Evolutionary conservation across 2,113 vertebrate species (phyloP).

Genomic region (Prunella himalayana): DNA sequence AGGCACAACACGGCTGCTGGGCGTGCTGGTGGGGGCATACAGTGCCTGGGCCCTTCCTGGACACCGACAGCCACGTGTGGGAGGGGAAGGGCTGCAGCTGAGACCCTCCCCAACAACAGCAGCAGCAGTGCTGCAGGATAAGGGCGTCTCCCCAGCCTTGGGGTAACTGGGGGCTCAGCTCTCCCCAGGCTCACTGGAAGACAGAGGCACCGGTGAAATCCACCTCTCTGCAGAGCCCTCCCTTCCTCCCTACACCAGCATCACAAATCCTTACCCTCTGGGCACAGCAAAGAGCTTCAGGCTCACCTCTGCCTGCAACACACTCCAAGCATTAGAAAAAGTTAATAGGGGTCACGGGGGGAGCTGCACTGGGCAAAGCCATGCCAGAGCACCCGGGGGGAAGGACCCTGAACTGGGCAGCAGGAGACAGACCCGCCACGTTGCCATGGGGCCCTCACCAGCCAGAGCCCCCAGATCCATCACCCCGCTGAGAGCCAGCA

Average conservation of each 20-base stretch:
- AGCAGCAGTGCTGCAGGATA: neutral
- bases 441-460: fast-evolving
- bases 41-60: neutral
- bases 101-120: neutral
- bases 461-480: neutral
- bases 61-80: fast-evolving
- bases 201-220: neutral
- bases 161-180: neutral
- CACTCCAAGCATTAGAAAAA: neutral
- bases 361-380: fast-evolving
- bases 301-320: neutral
- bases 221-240: neutral
- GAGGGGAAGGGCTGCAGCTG: neutral
- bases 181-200: neutral
- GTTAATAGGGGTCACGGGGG: fast-evolving
- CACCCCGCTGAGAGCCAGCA: neutral
- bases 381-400: fast-evolving
- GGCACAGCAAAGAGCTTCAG: neutral
- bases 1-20: fast-evolving
- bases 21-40: fast-evolving
- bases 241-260: neutral
- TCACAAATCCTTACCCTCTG: neutral
- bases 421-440: fast-evolving
- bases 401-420: neutral
- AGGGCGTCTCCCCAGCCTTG: neutral